Evolutionary conservation across 2,113 vertebrate species (phyloP), one percentile per base, ranked within the genome.

Genomic region (Channa argus): DNA sequence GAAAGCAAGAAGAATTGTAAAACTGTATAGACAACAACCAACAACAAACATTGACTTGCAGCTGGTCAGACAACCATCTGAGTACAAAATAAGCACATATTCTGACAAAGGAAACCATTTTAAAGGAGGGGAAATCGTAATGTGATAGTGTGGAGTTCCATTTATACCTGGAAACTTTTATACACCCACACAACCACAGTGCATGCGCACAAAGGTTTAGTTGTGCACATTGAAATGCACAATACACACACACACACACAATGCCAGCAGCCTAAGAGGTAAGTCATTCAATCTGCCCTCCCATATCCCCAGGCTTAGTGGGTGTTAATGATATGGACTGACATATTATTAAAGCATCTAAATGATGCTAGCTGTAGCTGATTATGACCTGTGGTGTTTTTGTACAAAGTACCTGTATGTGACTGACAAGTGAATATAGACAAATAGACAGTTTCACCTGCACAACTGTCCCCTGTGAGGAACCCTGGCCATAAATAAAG

Each of bases 271-370:
- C 83, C 37, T 64, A 61, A 75, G 60, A 69, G 68, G 53, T 36
- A 76, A 74, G 69, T 79, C 84, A 71, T 78, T 86, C 60, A 79
- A 9, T 68, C 76, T 72, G 58, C 67, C 59, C 72, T 86, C 46
- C 50, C 49, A 51, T 75, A 43, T 80, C 85, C 83, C 71, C 33
- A 45, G 79, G 79, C 86, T 79, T 83, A 60, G 83, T 72, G 70
- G 76, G 83, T 85, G 82, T 78, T 90, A 90, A 92, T 89, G 78
- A 87, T 77, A 86, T 75, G 60, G 68, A 77, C 80, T 83, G 84
- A 84, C 79, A 81, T 86, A 87, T 90, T 86, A 92, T 90, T 88
- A 85, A 74, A 84, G 74, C 72, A 85, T 90, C 86, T 86, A 89
- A 91, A 87, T 83, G 69, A 90, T 77, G 67, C 70, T 64, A 71